phyloP scores from a whole-genome alignment of 2,113 vertebrate genomes.

The Zapornia atra region DNA sequence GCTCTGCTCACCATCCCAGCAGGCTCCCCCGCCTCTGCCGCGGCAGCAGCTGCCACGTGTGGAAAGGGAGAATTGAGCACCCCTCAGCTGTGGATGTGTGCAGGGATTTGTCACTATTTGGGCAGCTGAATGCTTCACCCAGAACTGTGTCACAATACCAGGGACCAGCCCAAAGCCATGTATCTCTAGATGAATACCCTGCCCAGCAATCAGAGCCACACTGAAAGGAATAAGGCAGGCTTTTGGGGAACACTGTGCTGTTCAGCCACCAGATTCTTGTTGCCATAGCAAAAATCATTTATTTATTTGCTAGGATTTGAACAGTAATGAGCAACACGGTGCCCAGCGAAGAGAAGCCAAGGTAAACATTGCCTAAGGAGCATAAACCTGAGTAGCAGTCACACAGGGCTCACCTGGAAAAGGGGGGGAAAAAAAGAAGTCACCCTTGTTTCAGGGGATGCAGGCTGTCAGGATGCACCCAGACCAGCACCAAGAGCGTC shows the following conservation, averaged over 20 bases:
- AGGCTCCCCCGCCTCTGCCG: not conserved
- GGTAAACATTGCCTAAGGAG: not conserved
- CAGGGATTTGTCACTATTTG: not conserved
- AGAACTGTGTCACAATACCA: not conserved
- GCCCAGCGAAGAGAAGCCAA: not conserved
- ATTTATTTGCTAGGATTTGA: conserved; percentile 9
- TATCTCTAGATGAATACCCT: not conserved
- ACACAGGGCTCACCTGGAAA: not conserved
- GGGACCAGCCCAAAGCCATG: not conserved
- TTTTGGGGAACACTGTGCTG: not conserved
- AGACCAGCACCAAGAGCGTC: not conserved
- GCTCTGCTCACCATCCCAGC: not conserved
- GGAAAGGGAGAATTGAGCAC: not conserved
- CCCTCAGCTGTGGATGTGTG: not conserved
- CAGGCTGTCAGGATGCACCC: not conserved
- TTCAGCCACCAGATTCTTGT: not conserved
- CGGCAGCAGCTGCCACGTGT: not conserved
- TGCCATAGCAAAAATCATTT: not conserved
- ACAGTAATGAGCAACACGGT: not conserved
- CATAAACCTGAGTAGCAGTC: not conserved
- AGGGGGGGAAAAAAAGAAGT: not conserved
- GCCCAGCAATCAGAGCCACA: not conserved
- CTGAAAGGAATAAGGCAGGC: not conserved
- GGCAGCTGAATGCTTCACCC: not conserved
- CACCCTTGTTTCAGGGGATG: not conserved